Percentiles rank a stretch among this genome's conserved stretches.
Conservation (phyloP, 2,797 vertebrate species). For the Australoheros facetus region DNA sequence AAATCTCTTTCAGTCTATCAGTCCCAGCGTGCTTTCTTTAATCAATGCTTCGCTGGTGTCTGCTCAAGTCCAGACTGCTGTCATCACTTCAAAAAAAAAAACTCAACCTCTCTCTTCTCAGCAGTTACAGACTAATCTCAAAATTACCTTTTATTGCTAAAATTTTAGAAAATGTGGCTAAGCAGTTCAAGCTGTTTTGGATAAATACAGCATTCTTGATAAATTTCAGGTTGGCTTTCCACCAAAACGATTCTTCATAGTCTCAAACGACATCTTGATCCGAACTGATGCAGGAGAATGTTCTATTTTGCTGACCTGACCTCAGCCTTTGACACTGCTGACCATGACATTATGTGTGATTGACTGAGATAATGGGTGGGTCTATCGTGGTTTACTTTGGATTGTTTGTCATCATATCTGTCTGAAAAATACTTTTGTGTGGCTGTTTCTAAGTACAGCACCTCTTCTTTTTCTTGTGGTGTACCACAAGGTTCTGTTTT, state of each 20-base stretch:
- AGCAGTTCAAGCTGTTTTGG: not conserved
- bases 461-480: too few relatives aligned
- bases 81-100: not conserved
- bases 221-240: not conserved
- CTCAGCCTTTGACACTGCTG: not conserved
- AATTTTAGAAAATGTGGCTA: not conserved
- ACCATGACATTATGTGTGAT: not conserved
- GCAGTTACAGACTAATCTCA: not conserved
- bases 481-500: not conserved
- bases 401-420: too few relatives aligned
- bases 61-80: not conserved
- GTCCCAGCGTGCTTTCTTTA: not conserved
- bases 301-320: not conserved
- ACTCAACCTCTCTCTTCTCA: not conserved
- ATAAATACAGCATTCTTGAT: not conserved
- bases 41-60: not conserved
- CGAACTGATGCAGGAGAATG: not conserved
- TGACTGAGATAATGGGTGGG: not conserved
- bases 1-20: not conserved
- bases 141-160: not conserved
- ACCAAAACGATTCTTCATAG: not conserved
- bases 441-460: too few relatives aligned
- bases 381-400: not conserved
- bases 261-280: not conserved
- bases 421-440: too few relatives aligned